Evolutionary conservation across 1,140 invertebrate species (phyloP), one percentile per base, ranked within the genome.

Genomic region (Hyposmocoma kahamanoa): DNA sequence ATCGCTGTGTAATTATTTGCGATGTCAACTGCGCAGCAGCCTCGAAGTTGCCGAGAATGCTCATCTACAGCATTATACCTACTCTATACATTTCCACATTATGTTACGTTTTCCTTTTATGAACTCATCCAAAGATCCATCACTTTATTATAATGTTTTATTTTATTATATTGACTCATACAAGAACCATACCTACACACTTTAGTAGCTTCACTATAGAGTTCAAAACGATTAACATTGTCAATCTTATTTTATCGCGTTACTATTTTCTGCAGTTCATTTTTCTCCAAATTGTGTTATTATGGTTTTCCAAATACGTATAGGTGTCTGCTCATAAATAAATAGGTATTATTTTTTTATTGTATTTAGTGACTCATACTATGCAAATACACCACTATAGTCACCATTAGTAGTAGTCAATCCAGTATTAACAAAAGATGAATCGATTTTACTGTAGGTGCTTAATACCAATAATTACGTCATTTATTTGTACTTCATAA

Each of bases 51-150:
- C 24, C 24, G 24, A 30, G 1, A 30, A n/a, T n/a, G n/a, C n/a
- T n/a, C 28, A 30, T 30, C 28, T 30, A 30, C 28, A 10, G 10
- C 10, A 30, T 30, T 13, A 30, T 36, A 36, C 30, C 30, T 6
- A n/a, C 30, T n/a, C 4, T 6, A 26, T 11, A 11, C 24, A 36
- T 36, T n/a, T 36, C 32, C 32, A 15, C 11, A 2, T n/a, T 8
- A 57, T 59, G 59, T 44, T 21, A 52, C 20, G 24, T 72, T 72
- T 72, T 72, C 65, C 68, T 63, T 58, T 54, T 53, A 59, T 56
- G 59, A n/a, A 17, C 15, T 36, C 32, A 30, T 6, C 13, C 32
- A 36, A 36, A 17, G 4, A 3, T 4, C 30, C n/a, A 5, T 5
- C 15, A 61, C 53, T 61, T 56, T 28, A 60, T 47, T 46, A 39